These are phyloP conservation scores for Ooceraea biroi DNA, from an alignment of 1,140 invertebrate species.

Conservation along the genomic window DNA sequence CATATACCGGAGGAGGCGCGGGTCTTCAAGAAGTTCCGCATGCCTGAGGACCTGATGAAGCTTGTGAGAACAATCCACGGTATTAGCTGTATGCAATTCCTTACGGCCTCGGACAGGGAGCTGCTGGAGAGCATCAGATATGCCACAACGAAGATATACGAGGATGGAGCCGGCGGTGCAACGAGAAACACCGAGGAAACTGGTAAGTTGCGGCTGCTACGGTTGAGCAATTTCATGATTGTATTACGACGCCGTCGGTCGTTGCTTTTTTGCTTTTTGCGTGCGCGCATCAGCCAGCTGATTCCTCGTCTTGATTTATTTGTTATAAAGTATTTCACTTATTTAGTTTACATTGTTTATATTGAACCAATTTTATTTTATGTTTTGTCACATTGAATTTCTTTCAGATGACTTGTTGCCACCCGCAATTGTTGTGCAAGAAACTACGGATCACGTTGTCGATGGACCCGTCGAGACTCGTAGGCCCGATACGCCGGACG, in stretches of 20 bases:
- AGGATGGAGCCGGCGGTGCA: conserved; percentile 13
- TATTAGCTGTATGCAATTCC: conserved; percentile 72
- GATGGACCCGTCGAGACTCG: background rate
- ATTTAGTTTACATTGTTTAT: background rate
- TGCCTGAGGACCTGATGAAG: conserved; percentile 81
- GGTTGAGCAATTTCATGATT: background rate
- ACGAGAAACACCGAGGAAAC: conserved; percentile 71
- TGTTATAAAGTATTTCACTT: conserved; percentile 41
- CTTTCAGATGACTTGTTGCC: conserved; percentile 73
- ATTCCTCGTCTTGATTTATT: conserved; percentile 41
- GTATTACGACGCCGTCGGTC: background rate
- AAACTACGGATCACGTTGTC: background rate
- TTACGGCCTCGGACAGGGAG: conserved; percentile 72
- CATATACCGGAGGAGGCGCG: conserved; percentile 82
- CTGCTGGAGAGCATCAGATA: conserved; percentile 79
- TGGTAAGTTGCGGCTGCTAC: conserved; percentile 61
- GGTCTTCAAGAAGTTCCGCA: conserved; percentile 77
- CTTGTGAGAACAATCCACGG: conserved; percentile 81
- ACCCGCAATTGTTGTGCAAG: background rate
- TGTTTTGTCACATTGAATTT: background rate
- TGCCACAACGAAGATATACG: conserved; percentile 73
- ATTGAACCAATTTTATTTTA: background rate
- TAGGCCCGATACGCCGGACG: background rate
- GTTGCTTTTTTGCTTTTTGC: background rate
- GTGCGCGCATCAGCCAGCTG: too few species aligned